Conservation (phyloP, 1,140 invertebrate genomes). For the Apocrypta bakeri region DNA sequence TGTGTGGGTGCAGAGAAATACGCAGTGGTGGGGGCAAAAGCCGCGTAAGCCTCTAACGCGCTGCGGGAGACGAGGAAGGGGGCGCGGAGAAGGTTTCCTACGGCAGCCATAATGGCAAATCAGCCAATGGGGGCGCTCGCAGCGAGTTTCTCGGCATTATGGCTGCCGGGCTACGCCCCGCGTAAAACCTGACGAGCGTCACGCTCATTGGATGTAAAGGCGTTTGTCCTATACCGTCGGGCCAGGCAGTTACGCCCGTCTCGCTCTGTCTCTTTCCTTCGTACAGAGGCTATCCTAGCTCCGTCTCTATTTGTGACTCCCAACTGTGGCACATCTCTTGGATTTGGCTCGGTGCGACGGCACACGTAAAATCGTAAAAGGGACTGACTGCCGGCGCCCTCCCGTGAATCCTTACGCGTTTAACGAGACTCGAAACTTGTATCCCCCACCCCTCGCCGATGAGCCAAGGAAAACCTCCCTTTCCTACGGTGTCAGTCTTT, state of each 20-base stretch:
- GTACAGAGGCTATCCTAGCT: conserved; percentile 5
- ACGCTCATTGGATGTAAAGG: conserved; percentile 68
- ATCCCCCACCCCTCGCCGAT: conserved; percentile 26
- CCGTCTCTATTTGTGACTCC: conserved; percentile 45
- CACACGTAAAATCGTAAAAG: conserved; percentile 67
- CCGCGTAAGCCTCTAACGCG: conserved; percentile 1
- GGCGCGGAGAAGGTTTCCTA: conserved; percentile 43
- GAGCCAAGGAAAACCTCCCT: conserved; percentile 38
- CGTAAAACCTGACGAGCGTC: conserved; percentile 63
- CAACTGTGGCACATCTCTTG: background rate
- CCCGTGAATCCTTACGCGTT: conserved; percentile 58
- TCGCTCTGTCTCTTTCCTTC: conserved; percentile 48
- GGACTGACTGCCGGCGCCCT: conserved; percentile 50
- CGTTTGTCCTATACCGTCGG: conserved; percentile 71
- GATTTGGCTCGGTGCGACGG: conserved; percentile 22
- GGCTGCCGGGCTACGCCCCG: conserved; percentile 69
- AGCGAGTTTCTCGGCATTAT: conserved; percentile 67
- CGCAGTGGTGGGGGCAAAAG: background rate
- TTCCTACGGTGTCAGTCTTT: background rate
- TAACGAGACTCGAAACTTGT: conserved; percentile 14
- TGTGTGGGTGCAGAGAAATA: background rate
- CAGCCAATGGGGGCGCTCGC: conserved; percentile 62
- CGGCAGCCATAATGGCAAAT: conserved; percentile 69
- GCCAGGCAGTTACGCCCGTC: conserved; percentile 67
- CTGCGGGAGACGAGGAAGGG: conserved; percentile 45